Evolutionary conservation across 2,888 invertebrate genomes (phyloP), one percentile per base, ranked within the genome.

Genomic region (Seira ritae): DNA sequence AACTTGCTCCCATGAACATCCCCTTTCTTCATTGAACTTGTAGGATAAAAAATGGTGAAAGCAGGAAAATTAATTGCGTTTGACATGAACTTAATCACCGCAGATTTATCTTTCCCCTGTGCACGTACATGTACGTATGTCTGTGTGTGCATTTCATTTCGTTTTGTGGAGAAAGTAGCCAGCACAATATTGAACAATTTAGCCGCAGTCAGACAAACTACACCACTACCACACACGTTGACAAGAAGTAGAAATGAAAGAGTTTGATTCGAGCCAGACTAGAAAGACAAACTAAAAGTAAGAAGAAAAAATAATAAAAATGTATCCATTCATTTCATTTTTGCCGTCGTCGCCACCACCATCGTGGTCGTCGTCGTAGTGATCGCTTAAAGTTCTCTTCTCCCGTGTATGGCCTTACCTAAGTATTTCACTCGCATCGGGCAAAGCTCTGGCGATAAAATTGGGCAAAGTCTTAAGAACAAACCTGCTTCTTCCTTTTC

Each of bases 81-180:
- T 74, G 80, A 80, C 80, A 74, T 80, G 69, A 74, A 65, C 80
- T 80, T 74, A 80, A 80, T 80, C 80, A 80, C 37, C 12, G 23
- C 17, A 24, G 80, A 72, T 68, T 69, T 76, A 76, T 76, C 68
- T 46, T 55, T 17, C 23, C 31, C 22, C 42, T 55, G 55, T 55
- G 55, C 31, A 31, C 31, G 8, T 31, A 31, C 8, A n/a, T n/a
- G n/a, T 4, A 31, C 31, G 31, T 31, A 31, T 8, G 2, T 31
- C n/a, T n/a, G n/a, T n/a, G n/a, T n/a, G n/a, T n/a, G n/a, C 31
- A 31, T 31, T 31, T 31, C 3, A 8, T 31, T 31, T 31, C 8
- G 31, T 8, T 2, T 2, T 4, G 31, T 4, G 3, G 31, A 31
- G 31, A 31, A 8, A 31, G 8, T 31, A 8, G 31, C 3, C 2